Base-by-base conservation (phyloP, 2,888 invertebrate genomes). In the Ormyrus labotus region DNA sequence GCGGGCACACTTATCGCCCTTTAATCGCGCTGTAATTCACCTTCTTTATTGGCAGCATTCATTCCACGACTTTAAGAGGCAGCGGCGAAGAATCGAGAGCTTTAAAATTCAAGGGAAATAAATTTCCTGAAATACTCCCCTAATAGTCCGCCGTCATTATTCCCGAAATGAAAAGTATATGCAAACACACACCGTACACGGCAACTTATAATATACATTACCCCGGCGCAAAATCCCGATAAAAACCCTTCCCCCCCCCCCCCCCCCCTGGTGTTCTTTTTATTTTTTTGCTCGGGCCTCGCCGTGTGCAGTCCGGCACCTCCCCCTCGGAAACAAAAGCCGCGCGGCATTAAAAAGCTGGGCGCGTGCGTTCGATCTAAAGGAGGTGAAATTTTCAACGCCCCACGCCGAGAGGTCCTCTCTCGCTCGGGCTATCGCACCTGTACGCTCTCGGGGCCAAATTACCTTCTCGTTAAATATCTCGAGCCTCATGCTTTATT, bases 381-480 rank as follows among this genome's bases (percentile, higher is more conserved):
- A 74, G 67, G 53, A 78, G 81, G 81, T 64, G 71, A 81, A 78
- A 81, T 81, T 78, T 81, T 75, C 74, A 71, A 81, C 81, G 83
- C 81, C 83, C 76, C 34, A 73, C 73, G 77, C 71, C 58, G 19
- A 34, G 34, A 34, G 34, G 8, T 11, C 47, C 50, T 53, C 10
- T 53, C 19, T 55, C 19, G 5, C 19, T 51, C 8, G 8, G 53
- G 34, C 78, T 81, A 81, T 81, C 78, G 81, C 84, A 84, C 84
- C 80, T 83, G 83, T 81, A 78, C 80, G 58, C 74, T 83, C 81
- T 81, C 82, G 69, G 34, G 75, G 74, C 85, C 86, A 88, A 88
- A 88, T 89, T 88, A 88, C 85, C 84, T 85, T 85, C 85, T 85
- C 85, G 88, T 89, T 88, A 88, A 88, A 88, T 88, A 88, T 88